These are phyloP conservation scores for Chelonoidis abingdonii DNA, from an alignment of 2,113 vertebrate genomes.

Conservation along the genomic window DNA sequence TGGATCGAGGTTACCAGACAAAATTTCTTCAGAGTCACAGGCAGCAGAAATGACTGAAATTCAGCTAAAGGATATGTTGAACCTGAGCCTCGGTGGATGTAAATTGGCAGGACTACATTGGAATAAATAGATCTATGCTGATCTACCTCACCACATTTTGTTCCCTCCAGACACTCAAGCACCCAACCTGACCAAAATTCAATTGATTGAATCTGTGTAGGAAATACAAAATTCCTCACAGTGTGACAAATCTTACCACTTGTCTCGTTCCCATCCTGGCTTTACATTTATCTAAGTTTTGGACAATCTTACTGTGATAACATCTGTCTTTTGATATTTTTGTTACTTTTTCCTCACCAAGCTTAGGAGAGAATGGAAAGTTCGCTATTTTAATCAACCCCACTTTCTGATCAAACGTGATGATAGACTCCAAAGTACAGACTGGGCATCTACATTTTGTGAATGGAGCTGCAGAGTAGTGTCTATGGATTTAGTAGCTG, in stretches of 20 bases:
- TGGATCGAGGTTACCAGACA: neutral
- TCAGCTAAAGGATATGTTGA: too few relatives aligned
- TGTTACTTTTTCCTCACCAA: neutral
- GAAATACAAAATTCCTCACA: neutral
- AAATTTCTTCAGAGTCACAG: neutral
- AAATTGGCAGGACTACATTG: too few relatives aligned
- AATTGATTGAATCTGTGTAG: too few relatives aligned
- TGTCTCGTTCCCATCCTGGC: fast-evolving
- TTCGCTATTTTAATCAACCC: neutral
- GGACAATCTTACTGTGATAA: fast-evolving
- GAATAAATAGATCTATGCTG: neutral
- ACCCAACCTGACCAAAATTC: neutral
- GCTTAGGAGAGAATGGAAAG: neutral
- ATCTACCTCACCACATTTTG: neutral
- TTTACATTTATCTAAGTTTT: neutral
- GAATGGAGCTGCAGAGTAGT: neutral
- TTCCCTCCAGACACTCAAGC: too few relatives aligned
- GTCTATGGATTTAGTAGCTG: neutral
- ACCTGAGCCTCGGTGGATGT: too few relatives aligned
- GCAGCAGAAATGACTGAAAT: neutral
- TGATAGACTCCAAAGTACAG: neutral
- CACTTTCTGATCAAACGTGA: fast-evolving
- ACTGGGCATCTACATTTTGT: neutral
- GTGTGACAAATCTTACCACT: neutral
- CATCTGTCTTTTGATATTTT: neutral